These are phyloP conservation scores for Tachysurus vachellii DNA, from an alignment of 2,113 vertebrate genomes.

Conservation along the genomic window DNA sequence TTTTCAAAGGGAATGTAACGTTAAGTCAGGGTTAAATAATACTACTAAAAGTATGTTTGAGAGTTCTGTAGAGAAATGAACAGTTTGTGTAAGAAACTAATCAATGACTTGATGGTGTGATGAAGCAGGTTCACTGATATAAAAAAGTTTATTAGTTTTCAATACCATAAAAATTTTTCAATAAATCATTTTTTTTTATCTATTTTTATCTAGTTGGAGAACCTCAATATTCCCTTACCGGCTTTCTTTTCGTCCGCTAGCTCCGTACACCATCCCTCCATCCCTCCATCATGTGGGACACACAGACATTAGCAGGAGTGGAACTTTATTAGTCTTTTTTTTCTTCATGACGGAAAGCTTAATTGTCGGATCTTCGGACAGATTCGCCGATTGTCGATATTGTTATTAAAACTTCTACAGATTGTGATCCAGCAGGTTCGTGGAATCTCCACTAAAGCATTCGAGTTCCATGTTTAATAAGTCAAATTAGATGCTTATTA, in stretches of 20 bases:
- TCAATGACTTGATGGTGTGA: no score
- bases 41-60: neutral
- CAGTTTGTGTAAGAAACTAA: neutral
- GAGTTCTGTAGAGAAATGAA: neutral
- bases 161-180: no score
- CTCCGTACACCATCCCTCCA: neutral
- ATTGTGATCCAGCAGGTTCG: neutral
- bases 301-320: neutral
- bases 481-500: neutral
- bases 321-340: neutral
- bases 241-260: conserved; percentile 80
- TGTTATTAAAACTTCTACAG: neutral
- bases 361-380: conserved; percentile 11
- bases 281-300: conserved; percentile 30
- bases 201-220: no score
- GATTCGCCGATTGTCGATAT: neutral
- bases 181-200: no score
- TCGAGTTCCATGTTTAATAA: neutral
- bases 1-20: neutral
- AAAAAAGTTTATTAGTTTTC: no score
- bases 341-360: conserved; percentile 10
- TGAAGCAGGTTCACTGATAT: no score
- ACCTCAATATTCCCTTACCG: conserved; percentile 82
- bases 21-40: neutral
- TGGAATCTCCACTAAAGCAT: neutral